These are phyloP conservation scores for Arion vulgaris DNA, from an alignment of 1,140 invertebrate genomes.

Conservation along the genomic window DNA sequence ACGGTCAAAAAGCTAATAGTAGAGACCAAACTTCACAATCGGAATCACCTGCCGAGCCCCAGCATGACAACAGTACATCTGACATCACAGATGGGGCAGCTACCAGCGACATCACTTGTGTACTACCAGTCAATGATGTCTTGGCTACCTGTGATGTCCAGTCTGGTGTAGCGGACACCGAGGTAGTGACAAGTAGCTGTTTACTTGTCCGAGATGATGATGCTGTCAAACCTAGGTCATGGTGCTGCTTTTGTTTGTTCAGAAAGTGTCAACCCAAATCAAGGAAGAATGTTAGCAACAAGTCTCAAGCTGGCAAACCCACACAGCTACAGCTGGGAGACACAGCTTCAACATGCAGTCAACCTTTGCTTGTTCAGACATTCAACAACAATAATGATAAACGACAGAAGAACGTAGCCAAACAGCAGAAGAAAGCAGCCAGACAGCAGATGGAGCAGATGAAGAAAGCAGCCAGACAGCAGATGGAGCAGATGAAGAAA, in stretches of 20 bases:
- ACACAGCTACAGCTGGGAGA: slow-evolving; percentile 16
- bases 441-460: not conserved
- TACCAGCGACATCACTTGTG: not conserved
- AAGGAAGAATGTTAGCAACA: slow-evolving; percentile 14
- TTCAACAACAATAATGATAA: too few species aligned
- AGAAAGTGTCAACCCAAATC: slow-evolving; percentile 34
- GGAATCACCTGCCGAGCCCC: not conserved
- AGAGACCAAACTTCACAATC: too few species aligned
- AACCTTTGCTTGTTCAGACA: not conserved
- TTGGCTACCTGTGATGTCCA: too few species aligned
- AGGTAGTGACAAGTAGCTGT: too few species aligned
- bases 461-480: not conserved
- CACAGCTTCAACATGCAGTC: not conserved
- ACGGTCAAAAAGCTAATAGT: too few species aligned
- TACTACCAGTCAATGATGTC: too few species aligned
- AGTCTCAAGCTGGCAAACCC: slow-evolving; percentile 38
- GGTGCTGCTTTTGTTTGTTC: slow-evolving; percentile 59
- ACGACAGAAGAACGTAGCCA: not conserved
- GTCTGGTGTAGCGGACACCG: too few species aligned
- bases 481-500: not conserved
- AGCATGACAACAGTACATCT: not conserved
- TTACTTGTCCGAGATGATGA: slow-evolving; percentile 40
- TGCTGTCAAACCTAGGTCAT: slow-evolving; percentile 42
- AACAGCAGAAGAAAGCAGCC: not conserved
- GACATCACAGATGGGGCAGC: too few species aligned